phyloP scores from a whole-genome alignment of 1,140 invertebrate species.

The Ceratina australensis region DNA sequence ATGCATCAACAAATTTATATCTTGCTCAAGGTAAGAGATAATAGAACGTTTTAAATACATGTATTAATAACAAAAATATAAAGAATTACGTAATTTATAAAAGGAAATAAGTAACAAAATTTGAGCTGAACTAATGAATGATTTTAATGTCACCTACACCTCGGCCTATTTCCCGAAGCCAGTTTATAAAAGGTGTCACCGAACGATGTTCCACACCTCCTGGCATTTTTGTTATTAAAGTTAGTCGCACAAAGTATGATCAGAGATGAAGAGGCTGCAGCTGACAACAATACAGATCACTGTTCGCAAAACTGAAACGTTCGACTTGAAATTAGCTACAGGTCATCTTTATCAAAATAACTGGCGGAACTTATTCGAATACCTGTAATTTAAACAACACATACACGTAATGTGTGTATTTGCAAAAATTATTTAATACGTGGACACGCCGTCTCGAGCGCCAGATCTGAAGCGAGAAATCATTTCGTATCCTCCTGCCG shows the following conservation, averaged over 20 bases:
- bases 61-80: background rate
- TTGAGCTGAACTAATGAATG: background rate
- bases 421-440: background rate
- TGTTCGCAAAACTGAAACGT: background rate
- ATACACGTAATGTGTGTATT: background rate
- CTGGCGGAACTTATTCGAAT: background rate
- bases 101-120: background rate
- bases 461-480: background rate
- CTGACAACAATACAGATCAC: background rate
- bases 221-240: slow-evolving; percentile 35
- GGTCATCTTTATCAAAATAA: background rate
- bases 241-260: too few species aligned
- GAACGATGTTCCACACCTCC: background rate
- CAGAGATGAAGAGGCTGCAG: too few species aligned
- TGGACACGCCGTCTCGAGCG: background rate
- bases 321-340: background rate
- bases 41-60: background rate
- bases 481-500: slow-evolving; percentile 1
- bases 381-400: background rate
- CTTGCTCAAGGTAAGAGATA: background rate
- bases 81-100: slow-evolving; percentile 44
- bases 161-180: background rate
- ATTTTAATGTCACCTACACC: slow-evolving; percentile 37
- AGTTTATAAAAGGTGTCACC: background rate
- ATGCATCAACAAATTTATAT: too few species aligned